phyloP scores from a whole-genome alignment of 2,797 vertebrate species.

The Helarctos malayanus region DNA sequence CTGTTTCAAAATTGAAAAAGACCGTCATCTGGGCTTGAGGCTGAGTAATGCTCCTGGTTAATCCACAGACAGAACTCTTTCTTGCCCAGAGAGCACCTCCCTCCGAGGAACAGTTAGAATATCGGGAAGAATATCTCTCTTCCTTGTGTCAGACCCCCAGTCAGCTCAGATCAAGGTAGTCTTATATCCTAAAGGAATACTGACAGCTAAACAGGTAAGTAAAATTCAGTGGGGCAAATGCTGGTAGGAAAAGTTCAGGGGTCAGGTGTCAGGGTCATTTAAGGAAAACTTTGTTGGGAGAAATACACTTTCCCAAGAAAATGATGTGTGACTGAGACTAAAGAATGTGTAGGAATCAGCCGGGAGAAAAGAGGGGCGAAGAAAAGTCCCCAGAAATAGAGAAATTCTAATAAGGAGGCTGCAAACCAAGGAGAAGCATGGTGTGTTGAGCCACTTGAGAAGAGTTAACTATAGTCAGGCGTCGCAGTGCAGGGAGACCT shows the following conservation, averaged over 20 bases:
- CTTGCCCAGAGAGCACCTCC: constrained; percentile 56
- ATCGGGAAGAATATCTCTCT: constrained; percentile 32
- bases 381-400: not conserved
- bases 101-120: not conserved
- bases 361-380: not conserved
- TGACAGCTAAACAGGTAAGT: no score
- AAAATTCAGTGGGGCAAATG: no score
- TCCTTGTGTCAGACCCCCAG: not conserved
- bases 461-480: not conserved
- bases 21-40: not conserved
- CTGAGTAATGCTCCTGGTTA: constrained; percentile 21
- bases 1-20: constrained; percentile 61
- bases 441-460: not conserved
- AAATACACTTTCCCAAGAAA: not conserved
- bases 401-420: not conserved
- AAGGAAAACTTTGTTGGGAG: not conserved
- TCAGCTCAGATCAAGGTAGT: not conserved
- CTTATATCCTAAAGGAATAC: not conserved
- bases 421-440: not conserved
- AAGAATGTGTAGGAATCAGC: not conserved
- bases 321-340: not conserved
- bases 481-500: not conserved
- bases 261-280: not conserved
- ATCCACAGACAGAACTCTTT: constrained; percentile 37
- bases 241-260: not conserved